Base-by-base conservation (phyloP, 2,113 vertebrate species). In the Corvus cornix region DNA sequence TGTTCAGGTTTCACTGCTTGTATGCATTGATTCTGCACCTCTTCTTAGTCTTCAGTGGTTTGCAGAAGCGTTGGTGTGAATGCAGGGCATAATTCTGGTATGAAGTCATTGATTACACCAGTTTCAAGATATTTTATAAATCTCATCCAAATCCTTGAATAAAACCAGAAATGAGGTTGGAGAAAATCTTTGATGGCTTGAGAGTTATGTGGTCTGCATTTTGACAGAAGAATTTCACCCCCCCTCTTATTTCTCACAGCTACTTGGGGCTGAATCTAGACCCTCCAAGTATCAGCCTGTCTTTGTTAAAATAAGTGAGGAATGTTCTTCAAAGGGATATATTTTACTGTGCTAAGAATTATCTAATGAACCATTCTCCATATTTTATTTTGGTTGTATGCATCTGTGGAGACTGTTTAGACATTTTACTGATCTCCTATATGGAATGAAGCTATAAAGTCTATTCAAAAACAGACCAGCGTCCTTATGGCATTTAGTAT, bases 231-330 rank as follows among this genome's bases (percentile, higher is more conserved):
- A n/a, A 16, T 91, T 96, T 87, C 15, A 53, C 5, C 5, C 8
- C 8, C 70, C 17, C 28, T 12, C 18, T 84, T 66, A 41, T 69
- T 95, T 82, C 37, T 79, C 69, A 70, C 46, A 49, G 73, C 70
- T 87, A 66, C n/a, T 53, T 1, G 6, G 11, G 16, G 41, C 67
- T 79, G 87, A 62, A 37, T 69, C 46, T 66, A 94, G 15, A 44
- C 39, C n/a, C 70, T 84, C 39, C n/a, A 46, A 68, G 95, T 92
- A 94, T 94, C 87, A 95, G 63, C 79, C 90, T 94, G 41, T 58
- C 17, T 93, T 73, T 84, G 81, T 84, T 73, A 56, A 96, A 95
- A 81, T 51, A 94, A 30, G 7, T 94, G 88, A 86, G 31, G 18
- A 83, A 46, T 46, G 18, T n/a, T 91, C 70, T 93, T 90, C 26